Base-by-base conservation (phyloP, 30 jellyfish, hydroid and myxozoan species). In the Turritopsis dohrnii region DNA sequence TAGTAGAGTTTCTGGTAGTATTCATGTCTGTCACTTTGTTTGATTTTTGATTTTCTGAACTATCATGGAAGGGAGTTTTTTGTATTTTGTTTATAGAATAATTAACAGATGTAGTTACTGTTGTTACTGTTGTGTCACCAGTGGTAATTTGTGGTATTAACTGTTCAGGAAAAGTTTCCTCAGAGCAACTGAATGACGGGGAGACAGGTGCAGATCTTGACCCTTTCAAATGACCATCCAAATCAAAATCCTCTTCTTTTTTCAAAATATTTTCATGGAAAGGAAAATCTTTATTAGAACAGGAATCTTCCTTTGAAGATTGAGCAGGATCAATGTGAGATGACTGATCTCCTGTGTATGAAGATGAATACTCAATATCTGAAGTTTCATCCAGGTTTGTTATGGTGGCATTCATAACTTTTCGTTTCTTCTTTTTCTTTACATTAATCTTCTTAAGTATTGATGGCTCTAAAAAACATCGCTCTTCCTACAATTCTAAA, bases 361-460 rank as follows among this genome's bases (percentile, higher is more conserved):
- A 75, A 16, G 86, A 79, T 79, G 31, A 52, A 17, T 74, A 83
- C 41, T 86, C 87, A 52, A 79, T 90, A 71, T 85, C 93, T 28
- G 85, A 86, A 0, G 88, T 87, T 21, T 79, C 90, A 31, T 84
- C 96, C 20, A 89, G 52, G 22, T 89, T 94, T 28, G 80, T 85
- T 26, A 89, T 89, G 26, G 90, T 86, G 0, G 96, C 96, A 53
- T 85, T 87, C 21, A 83, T 82, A 41, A 84, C 94, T 65, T 86
- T 84, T 79, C 84, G 81, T 82, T 89, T 89, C 83, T 90, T 90
- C 53, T 85, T 89, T 86, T 85, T 84, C 72, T 84, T 88, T 75
- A 77, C 65, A 52, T 54, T 77, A 13, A 80, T 80, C 53, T 80
- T 80, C 65, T 80, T 80, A 25, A 80, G 26, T 16, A 80, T 80